Percentiles rank a stretch among this genome's conserved stretches.
Conservation (phyloP, 1,140 invertebrate genomes). For the Macrotrachela quadricornifera region DNA sequence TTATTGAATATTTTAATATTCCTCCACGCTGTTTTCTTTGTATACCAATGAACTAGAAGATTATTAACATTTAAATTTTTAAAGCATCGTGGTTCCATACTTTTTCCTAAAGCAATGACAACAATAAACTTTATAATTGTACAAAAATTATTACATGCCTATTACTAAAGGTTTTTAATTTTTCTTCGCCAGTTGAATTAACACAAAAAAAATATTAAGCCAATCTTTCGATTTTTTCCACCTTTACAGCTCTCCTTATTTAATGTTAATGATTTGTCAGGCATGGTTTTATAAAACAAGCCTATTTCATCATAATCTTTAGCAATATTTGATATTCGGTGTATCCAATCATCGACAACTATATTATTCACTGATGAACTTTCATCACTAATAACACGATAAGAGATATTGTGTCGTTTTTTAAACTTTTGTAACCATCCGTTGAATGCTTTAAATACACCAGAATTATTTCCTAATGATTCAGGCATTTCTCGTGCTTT, state of each 20-base stretch:
- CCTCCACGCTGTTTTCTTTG: constrained; percentile 12
- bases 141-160: no score
- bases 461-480: not conserved
- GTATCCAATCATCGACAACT: not conserved
- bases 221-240: constrained; percentile 14
- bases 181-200: no score
- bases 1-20: constrained; percentile 6
- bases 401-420: not conserved
- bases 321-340: constrained; percentile 7
- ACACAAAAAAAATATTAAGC: constrained; percentile 7
- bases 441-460: constrained; percentile 14
- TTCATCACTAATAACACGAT: no score
- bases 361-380: not conserved
- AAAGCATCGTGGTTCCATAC: no score
- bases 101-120: no score
- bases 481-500: no score
- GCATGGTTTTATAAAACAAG: constrained; percentile 11
- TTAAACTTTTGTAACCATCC: constrained; percentile 10
- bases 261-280: constrained; percentile 11
- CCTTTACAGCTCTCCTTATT: constrained; percentile 11
- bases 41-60: constrained; percentile 7
- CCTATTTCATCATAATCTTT: constrained; percentile 10
- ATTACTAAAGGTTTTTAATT: no score
- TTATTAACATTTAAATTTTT: no score
- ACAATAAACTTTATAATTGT: no score